Evolutionary conservation across 2,888 invertebrate genomes (phyloP).

Genomic region (Phyto melanocephala): DNA sequence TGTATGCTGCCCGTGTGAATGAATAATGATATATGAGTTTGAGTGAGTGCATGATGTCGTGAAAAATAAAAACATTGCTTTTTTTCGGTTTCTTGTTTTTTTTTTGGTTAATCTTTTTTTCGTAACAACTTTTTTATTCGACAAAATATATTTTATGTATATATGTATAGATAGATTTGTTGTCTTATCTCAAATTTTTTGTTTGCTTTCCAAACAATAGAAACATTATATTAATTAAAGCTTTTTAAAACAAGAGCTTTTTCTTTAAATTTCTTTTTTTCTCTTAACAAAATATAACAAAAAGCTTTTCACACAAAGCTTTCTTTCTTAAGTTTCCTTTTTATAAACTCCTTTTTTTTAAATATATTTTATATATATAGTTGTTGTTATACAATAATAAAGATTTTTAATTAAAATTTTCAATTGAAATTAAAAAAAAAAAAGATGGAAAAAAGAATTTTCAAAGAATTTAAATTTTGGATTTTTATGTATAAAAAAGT

Average conservation of each 20-base stretch:
- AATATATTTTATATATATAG: slow-evolving; percentile 19
- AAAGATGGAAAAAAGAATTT: slow-evolving; percentile 27
- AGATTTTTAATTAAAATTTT: slow-evolving; percentile 17
- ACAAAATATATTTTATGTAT: slow-evolving; percentile 49
- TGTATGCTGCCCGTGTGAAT: too few relatives aligned
- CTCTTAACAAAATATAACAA: slow-evolving; percentile 29
- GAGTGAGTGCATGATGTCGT: not conserved
- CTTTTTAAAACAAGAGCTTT: slow-evolving; percentile 65
- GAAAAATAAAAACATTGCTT: slow-evolving; percentile 38
- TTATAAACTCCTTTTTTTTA: slow-evolving; percentile 53
- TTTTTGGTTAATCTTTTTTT: slow-evolving; percentile 51
- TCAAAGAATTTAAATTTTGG: not conserved
- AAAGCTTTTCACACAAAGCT: slow-evolving; percentile 58
- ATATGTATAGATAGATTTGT: slow-evolving; percentile 28
- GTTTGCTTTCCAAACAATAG: slow-evolving; percentile 57
- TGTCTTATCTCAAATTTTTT: too few relatives aligned
- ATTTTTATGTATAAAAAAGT: not conserved
- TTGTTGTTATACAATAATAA: not conserved
- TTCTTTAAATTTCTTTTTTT: not conserved
- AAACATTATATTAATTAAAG: slow-evolving; percentile 61
- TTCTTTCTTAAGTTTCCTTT: too few relatives aligned
- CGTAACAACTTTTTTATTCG: slow-evolving; percentile 60
- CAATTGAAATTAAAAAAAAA: slow-evolving; percentile 46
- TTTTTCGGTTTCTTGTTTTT: slow-evolving; percentile 37
- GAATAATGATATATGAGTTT: too few relatives aligned